These are phyloP conservation scores for Calypte anna DNA, from an alignment of 2,113 vertebrate genomes.

Conservation along the genomic window DNA sequence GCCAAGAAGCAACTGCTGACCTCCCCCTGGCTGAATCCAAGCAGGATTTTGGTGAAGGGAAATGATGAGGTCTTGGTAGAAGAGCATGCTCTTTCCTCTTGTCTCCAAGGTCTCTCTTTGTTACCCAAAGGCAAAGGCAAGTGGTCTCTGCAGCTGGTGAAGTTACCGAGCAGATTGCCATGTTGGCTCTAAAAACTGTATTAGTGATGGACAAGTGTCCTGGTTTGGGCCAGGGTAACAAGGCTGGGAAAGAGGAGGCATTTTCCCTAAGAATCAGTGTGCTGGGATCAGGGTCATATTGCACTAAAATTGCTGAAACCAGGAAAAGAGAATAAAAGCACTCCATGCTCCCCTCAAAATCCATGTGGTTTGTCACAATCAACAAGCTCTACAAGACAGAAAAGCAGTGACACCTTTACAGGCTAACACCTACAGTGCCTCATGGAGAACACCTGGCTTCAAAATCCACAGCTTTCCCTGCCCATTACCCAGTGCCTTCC, in stretches of 20 bases:
- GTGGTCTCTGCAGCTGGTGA: neutral
- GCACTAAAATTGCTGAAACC: neutral
- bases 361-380: neutral
- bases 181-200: neutral
- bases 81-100: rapidly evolving
- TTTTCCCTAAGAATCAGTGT: neutral
- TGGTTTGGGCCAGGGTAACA: too few relatives aligned
- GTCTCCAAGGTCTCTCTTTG: neutral
- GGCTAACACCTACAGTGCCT: neutral
- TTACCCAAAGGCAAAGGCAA: neutral
- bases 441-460: neutral
- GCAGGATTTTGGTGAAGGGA: neutral
- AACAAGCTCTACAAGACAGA: neutral
- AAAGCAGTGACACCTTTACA: rapidly evolving
- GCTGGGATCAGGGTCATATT: neutral
- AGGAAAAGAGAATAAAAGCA: neutral
- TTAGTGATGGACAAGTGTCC: neutral
- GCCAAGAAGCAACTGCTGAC: neutral
- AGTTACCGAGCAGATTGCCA: neutral
- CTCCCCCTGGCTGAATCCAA: neutral
- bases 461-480: neutral
- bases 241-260: neutral
- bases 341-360: neutral
- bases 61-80: neutral
- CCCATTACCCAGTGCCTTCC: neutral